These are phyloP conservation scores for Globodera ellingtonae DNA, from an alignment of 1,140 invertebrate species.

Conservation along the genomic window DNA sequence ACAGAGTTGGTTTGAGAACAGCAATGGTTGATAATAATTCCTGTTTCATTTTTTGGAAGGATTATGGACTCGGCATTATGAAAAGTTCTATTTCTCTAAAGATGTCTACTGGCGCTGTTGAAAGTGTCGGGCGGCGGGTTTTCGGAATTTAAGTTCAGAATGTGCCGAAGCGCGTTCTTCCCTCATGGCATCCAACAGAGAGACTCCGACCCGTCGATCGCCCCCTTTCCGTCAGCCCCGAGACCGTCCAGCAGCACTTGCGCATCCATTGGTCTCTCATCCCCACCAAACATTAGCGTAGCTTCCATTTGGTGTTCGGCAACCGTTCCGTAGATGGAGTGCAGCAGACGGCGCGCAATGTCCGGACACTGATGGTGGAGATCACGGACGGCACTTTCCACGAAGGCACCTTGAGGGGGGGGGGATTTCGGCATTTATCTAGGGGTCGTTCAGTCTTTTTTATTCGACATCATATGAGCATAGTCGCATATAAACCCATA, in stretches of 20 bases:
- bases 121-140: no score
- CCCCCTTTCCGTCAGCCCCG: not conserved
- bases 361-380: conserved; percentile 13
- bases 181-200: not conserved
- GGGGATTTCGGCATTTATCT: not conserved
- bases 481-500: no score
- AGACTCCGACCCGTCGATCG: not conserved
- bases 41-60: no score
- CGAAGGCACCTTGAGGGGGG: conserved; percentile 9
- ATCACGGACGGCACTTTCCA: conserved; percentile 23
- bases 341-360: conserved; percentile 9
- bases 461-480: no score
- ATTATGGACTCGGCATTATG: no score
- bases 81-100: no score
- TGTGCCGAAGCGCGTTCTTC: no score
- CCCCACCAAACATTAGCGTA: not conserved
- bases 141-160: no score
- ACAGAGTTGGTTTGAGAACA: no score
- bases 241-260: not conserved
- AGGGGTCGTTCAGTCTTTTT: no score
- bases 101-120: no score
- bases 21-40: no score
- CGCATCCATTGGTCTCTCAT: not conserved
- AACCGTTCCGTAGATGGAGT: conserved; percentile 11
- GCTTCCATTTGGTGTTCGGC: conserved; percentile 20